Evolutionary conservation across 1,140 invertebrate species (phyloP).

Genomic region (Sycobia sp.): DNA sequence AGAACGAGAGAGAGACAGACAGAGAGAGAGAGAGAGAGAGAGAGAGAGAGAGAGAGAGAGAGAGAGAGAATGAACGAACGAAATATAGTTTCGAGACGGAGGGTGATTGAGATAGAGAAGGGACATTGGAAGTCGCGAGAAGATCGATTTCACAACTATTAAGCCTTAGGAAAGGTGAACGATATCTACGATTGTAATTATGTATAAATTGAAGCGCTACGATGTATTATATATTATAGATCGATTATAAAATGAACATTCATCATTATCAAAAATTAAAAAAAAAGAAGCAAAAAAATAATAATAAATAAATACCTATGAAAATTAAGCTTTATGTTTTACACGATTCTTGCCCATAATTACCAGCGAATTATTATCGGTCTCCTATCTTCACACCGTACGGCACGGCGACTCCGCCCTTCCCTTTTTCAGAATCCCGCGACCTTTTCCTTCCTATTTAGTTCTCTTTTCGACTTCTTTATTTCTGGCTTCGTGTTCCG

Average conservation of each 20-base stretch:
- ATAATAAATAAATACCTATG: slow-evolving; percentile 55
- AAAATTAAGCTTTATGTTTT: slow-evolving; percentile 46
- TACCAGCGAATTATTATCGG: slow-evolving; percentile 21
- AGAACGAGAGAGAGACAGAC: not conserved
- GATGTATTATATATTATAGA: slow-evolving; percentile 62
- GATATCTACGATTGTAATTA: slow-evolving; percentile 62
- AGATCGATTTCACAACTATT: slow-evolving; percentile 51
- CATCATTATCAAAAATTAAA: slow-evolving; percentile 62
- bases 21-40: not conserved
- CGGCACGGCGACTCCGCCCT: not conserved
- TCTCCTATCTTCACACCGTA: not conserved
- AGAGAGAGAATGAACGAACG: no score
- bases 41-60: not conserved
- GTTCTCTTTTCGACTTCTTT: not conserved
- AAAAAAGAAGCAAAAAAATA: slow-evolving; percentile 46
- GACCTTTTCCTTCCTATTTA: not conserved
- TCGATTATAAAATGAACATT: slow-evolving; percentile 61
- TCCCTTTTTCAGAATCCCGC: slow-evolving; percentile 7
- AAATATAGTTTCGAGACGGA: no score
- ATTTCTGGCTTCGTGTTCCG: not conserved
- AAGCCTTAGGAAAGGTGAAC: slow-evolving; percentile 49
- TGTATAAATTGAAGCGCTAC: slow-evolving; percentile 56
- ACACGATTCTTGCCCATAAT: slow-evolving; percentile 32
- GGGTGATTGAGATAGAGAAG: not conserved
- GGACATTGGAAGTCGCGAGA: slow-evolving; percentile 35